Evolutionary conservation across 2,888 invertebrate species (phyloP).

Genomic region (Lasioglossum lativentre): DNA sequence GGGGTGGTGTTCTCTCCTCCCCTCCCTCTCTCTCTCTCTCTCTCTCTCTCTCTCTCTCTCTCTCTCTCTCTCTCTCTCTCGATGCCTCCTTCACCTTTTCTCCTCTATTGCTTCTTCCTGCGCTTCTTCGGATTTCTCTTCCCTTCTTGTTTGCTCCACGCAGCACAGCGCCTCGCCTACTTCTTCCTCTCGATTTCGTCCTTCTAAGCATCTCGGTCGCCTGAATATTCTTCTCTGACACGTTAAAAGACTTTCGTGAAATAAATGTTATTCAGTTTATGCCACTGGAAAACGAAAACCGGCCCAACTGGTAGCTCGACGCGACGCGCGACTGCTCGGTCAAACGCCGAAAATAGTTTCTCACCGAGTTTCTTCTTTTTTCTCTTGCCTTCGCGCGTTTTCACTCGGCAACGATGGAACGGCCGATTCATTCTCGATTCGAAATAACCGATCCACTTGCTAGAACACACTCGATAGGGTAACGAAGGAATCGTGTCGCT

Average conservation of each 20-base stretch:
- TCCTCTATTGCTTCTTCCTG: constrained; percentile 7
- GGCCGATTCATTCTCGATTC: background rate
- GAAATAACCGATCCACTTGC: background rate
- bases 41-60: constrained; percentile 32
- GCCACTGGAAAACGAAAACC: constrained; percentile 3
- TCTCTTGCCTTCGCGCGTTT: background rate
- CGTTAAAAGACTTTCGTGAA: constrained; percentile 9
- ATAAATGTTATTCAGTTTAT: constrained; percentile 11
- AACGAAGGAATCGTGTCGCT: background rate
- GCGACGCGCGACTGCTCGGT: background rate
- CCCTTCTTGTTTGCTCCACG: background rate
- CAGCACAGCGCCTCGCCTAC: background rate
- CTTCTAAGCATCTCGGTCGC: background rate
- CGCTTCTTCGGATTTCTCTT: background rate
- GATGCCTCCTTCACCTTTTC: background rate
- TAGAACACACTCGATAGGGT: background rate
- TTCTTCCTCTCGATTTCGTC: background rate
- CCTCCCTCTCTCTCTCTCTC: constrained; percentile 44
- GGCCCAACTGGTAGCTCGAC: constrained; percentile 6
- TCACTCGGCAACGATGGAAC: background rate
- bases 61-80: constrained; percentile 51
- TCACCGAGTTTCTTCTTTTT: background rate
- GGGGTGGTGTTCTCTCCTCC: constrained; percentile 73
- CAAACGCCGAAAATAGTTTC: background rate
- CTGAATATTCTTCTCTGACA: background rate